These are phyloP conservation scores for Montipora foliosa DNA, from an alignment of 64 coral and sea anemone genomes.

Conservation along the genomic window DNA sequence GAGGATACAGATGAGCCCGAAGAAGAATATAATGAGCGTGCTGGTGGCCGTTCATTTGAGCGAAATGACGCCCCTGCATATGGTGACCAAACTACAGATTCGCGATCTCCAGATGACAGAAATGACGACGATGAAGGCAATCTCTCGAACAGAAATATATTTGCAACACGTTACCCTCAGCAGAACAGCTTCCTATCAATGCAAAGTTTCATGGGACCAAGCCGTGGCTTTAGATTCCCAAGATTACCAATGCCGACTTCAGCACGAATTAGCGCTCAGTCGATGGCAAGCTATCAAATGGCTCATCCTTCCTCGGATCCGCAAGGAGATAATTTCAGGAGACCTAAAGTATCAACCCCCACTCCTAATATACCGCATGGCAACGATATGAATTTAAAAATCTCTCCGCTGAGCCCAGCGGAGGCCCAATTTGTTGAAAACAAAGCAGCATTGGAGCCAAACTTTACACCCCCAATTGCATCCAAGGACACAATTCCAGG, in stretches of 20 bases:
- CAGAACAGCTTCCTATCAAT: slow-evolving; percentile 2
- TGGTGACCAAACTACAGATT: neutral
- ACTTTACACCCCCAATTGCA: slow-evolving; percentile 47
- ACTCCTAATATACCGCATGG: neutral
- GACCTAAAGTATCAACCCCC: neutral
- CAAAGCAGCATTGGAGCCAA: slow-evolving; percentile 48
- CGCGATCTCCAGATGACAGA: slow-evolving; percentile 3
- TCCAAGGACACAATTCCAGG: slow-evolving; percentile 92
- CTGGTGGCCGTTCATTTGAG: neutral
- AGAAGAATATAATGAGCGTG: neutral
- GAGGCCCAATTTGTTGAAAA: slow-evolving; percentile 82
- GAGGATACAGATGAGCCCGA: slow-evolving; percentile 8
- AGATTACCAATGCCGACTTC: neutral
- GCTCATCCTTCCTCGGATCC: slow-evolving; percentile 40
- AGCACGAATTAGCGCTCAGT: slow-evolving; percentile 25
- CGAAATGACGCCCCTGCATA: neutral
- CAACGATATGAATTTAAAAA: slow-evolving; percentile 37
- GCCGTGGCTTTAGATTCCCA: neutral
- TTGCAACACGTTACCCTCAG: neutral
- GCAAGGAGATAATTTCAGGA: slow-evolving; percentile 50
- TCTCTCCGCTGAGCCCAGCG: slow-evolving; percentile 68
- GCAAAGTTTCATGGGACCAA: neutral
- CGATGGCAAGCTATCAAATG: slow-evolving; percentile 76
- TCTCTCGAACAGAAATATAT: neutral
- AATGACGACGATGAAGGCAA: slow-evolving; percentile 1